These are phyloP conservation scores for Macrotis lagotis DNA, from an alignment of 2,113 vertebrate species.

Conservation along the genomic window DNA sequence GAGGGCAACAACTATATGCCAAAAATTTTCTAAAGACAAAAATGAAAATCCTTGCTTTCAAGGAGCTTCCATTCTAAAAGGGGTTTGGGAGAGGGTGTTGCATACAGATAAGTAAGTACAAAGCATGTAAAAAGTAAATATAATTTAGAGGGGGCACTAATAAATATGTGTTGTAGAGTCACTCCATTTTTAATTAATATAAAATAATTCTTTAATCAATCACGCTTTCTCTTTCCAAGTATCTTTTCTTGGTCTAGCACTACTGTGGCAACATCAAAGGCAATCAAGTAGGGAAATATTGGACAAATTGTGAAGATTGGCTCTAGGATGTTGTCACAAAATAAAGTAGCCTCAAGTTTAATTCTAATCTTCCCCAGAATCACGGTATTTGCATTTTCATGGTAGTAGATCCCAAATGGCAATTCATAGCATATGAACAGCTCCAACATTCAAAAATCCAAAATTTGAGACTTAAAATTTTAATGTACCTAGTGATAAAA, in stretches of 20 bases:
- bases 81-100: background rate
- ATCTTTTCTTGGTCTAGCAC: slow-evolving; percentile 44
- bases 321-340: background rate
- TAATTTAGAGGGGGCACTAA: background rate
- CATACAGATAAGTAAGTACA: background rate
- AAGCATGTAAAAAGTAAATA: background rate
- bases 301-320: background rate
- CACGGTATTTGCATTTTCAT: slow-evolving; percentile 3
- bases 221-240: slow-evolving; percentile 32
- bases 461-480: slow-evolving; percentile 29
- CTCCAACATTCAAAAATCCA: slow-evolving; percentile 20
- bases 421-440: slow-evolving; percentile 34
- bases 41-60: background rate
- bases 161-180: background rate
- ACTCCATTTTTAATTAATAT: slow-evolving; percentile 27
- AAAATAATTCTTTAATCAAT: slow-evolving; percentile 18
- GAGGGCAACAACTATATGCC: background rate
- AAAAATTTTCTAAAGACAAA: background rate
- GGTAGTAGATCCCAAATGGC: background rate
- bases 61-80: background rate
- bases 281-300: background rate
- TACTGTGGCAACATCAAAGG: slow-evolving; percentile 19
- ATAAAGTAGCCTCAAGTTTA: background rate
- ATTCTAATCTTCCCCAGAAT: slow-evolving; percentile 21
- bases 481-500: slow-evolving; percentile 2